Evolutionary conservation across 2,113 vertebrate genomes (phyloP).

Genomic region (Guaruba guarouba): DNA sequence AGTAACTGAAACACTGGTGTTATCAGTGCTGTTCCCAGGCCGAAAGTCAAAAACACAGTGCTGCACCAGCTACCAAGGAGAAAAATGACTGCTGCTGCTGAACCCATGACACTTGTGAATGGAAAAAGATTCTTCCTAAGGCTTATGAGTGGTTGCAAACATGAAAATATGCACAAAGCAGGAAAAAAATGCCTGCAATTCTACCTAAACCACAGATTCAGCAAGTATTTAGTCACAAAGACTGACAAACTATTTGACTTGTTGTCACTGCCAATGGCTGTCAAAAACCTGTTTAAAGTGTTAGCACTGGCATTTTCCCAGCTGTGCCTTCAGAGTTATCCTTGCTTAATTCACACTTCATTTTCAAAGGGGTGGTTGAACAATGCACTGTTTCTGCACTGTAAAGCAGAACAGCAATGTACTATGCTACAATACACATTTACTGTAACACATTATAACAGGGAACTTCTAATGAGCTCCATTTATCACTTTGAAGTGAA

Average conservation of each 20-base stretch:
- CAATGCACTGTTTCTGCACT: neutral
- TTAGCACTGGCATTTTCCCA: neutral
- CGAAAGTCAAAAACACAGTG: too few species aligned
- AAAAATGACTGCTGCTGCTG: too few species aligned
- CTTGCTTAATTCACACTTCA: neutral
- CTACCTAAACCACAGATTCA: neutral
- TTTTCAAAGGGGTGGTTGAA: neutral
- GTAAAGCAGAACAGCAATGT: neutral
- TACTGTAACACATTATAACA: neutral
- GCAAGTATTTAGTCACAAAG: neutral
- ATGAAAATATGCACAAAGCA: neutral
- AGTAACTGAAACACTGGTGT: too few species aligned
- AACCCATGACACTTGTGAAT: neutral
- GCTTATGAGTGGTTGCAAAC: neutral
- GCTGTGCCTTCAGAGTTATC: neutral
- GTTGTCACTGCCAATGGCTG: neutral
- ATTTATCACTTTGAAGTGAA: slow-evolving; percentile 23
- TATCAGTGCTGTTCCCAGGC: too few species aligned
- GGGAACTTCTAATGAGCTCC: neutral
- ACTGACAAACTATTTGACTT: neutral
- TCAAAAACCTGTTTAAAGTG: neutral
- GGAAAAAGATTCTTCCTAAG: neutral
- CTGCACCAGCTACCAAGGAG: too few species aligned
- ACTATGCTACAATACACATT: neutral
- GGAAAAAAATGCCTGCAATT: neutral